Conservation (phyloP, 2,797 vertebrate species). For the Gallirallus australis region DNA sequence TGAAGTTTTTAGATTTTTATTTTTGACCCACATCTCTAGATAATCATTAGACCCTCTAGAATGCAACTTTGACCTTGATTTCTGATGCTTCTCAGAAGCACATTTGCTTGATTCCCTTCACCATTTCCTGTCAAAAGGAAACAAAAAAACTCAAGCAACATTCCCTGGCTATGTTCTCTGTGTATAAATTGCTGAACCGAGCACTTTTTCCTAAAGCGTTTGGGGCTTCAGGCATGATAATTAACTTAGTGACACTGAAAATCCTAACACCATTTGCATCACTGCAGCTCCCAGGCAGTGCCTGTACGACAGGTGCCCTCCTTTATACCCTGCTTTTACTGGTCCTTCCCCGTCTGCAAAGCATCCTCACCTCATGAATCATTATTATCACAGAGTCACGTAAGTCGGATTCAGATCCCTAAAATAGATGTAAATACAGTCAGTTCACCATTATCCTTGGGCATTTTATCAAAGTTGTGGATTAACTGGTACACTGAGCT, state of each 20-base stretch:
- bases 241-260: neutral
- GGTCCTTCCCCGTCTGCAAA: neutral
- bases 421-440: constrained; percentile 51
- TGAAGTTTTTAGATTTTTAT: neutral
- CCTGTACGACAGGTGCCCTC: neutral
- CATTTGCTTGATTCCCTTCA: neutral
- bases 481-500: constrained; percentile 37
- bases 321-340: neutral
- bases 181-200: neutral
- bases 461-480: constrained; percentile 51
- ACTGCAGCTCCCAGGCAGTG: neutral
- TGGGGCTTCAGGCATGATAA: neutral
- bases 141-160: neutral
- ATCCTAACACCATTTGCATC: neutral
- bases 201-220: neutral
- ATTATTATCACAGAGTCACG: constrained; percentile 11
- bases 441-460: neutral
- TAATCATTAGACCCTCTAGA: neutral
- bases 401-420: constrained; percentile 51
- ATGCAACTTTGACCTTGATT: neutral
- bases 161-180: neutral
- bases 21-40: neutral
- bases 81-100: neutral
- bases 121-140: neutral
- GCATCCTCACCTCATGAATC: neutral